Evolutionary conservation across 2,888 invertebrate genomes (phyloP).

Genomic region (Nomada goodeniana): DNA sequence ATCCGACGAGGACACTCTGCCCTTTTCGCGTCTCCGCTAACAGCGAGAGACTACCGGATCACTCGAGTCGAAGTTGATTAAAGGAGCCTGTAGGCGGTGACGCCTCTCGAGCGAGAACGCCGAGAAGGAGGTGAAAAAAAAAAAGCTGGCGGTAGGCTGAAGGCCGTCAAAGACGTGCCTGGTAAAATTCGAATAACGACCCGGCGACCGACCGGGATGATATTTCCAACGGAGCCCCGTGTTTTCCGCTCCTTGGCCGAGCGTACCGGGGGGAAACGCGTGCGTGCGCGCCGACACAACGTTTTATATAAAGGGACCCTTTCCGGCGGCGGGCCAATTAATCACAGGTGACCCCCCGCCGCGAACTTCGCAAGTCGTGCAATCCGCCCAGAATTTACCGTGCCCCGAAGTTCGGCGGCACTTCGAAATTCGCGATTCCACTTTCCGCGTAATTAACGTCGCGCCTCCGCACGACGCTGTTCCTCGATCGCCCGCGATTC

Average conservation of each 20-base stretch:
- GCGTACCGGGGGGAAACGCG: background rate
- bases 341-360: slow-evolving; percentile 57
- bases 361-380: slow-evolving; percentile 42
- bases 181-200: slow-evolving; percentile 43
- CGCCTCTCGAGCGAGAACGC: slow-evolving; percentile 28
- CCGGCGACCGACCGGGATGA: slow-evolving; percentile 1
- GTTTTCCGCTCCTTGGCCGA: background rate
- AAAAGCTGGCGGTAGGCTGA: background rate
- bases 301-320: slow-evolving; percentile 44
- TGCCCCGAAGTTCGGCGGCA: slow-evolving; percentile 49
- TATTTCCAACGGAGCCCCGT: slow-evolving; percentile 21
- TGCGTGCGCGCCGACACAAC: background rate
- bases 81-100: slow-evolving; percentile 52
- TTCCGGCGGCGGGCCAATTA: slow-evolving; percentile 42
- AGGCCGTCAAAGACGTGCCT: slow-evolving; percentile 30
- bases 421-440: slow-evolving; percentile 48
- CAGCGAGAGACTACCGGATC: slow-evolving; percentile 40
- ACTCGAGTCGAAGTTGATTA: slow-evolving; percentile 62
- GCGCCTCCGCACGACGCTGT: slow-evolving; percentile 4
- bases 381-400: slow-evolving; percentile 54
- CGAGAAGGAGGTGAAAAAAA: background rate
- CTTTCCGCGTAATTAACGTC: slow-evolving; percentile 54
- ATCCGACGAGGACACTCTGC: slow-evolving; percentile 44
- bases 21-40: slow-evolving; percentile 51
- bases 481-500: background rate